A percentile compares a stretch with the other conserved stretches of the same genome.
Evolutionary conservation across 1,140 invertebrate species (phyloP).

Genomic region (Wiebesia pumilae): DNA sequence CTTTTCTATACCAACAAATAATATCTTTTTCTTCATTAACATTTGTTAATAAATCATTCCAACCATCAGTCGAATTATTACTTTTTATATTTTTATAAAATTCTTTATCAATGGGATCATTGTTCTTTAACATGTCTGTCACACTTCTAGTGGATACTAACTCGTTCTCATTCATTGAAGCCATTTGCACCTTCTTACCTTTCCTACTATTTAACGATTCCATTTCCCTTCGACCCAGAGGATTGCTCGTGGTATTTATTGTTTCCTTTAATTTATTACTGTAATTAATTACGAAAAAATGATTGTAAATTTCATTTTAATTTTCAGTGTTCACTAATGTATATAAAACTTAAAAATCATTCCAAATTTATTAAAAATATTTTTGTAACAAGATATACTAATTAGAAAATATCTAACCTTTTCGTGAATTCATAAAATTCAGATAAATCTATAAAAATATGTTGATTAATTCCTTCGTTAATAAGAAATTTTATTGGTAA

Average conservation of each 20-base stretch:
- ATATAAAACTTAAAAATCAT: not conserved
- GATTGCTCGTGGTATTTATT: not conserved
- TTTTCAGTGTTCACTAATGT: not conserved
- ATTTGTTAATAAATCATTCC: slow-evolving; percentile 50
- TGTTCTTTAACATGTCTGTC: not conserved
- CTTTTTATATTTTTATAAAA: slow-evolving; percentile 22
- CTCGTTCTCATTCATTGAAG: not conserved
- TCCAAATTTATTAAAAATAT: not conserved
- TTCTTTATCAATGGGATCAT: not conserved
- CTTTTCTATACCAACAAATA: slow-evolving; percentile 57
- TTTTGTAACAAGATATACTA: no score
- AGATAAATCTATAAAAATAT: no score
- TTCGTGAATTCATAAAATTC: no score
- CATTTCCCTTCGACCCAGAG: not conserved
- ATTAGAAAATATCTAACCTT: not conserved
- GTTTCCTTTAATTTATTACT: not conserved
- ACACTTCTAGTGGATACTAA: not conserved
- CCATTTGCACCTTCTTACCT: not conserved
- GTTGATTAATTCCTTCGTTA: no score
- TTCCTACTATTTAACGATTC: not conserved
- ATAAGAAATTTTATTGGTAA: not conserved
- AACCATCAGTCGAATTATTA: slow-evolving; percentile 47
- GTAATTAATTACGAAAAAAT: not conserved
- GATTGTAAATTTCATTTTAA: not conserved
- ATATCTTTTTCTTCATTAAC: slow-evolving; percentile 56